These are phyloP conservation scores for Rallus crepitans DNA, from an alignment of 2,797 vertebrate species.

Conservation along the genomic window DNA sequence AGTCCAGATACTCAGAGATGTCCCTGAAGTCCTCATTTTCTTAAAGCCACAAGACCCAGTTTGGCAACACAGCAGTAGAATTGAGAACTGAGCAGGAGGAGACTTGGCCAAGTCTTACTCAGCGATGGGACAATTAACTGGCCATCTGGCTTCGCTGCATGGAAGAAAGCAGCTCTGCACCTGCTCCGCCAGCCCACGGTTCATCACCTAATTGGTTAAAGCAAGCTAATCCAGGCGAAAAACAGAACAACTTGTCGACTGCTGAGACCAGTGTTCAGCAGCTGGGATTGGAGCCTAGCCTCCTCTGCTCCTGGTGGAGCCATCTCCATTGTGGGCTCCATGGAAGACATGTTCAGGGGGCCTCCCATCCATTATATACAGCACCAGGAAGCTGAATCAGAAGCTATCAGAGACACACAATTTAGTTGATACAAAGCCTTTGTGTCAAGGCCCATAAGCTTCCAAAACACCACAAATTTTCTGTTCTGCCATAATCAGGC, in stretches of 20 bases:
- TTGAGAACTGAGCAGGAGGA: background rate
- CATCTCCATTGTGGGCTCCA: background rate
- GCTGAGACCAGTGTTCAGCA: background rate
- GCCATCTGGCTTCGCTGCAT: constrained; percentile 7
- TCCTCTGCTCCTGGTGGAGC: background rate
- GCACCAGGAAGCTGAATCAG: background rate
- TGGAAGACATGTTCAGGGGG: background rate
- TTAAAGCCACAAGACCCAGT: background rate
- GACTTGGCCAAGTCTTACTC: background rate
- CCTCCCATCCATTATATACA: background rate
- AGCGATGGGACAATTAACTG: background rate
- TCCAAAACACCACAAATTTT: background rate
- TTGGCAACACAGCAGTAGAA: background rate
- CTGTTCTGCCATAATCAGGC: background rate
- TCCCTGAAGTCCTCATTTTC: background rate
- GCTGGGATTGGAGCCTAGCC: background rate
- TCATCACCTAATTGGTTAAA: background rate
- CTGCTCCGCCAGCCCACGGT: background rate
- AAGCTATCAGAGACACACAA: background rate
- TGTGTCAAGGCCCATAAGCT: background rate
- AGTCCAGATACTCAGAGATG: background rate
- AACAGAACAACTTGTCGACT: background rate
- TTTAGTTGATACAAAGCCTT: background rate
- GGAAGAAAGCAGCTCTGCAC: constrained; percentile 17
- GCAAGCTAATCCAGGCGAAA: background rate